These are phyloP conservation scores for Drosophila imparisetae DNA, from an alignment of 2,888 invertebrate species.

Conservation along the genomic window DNA sequence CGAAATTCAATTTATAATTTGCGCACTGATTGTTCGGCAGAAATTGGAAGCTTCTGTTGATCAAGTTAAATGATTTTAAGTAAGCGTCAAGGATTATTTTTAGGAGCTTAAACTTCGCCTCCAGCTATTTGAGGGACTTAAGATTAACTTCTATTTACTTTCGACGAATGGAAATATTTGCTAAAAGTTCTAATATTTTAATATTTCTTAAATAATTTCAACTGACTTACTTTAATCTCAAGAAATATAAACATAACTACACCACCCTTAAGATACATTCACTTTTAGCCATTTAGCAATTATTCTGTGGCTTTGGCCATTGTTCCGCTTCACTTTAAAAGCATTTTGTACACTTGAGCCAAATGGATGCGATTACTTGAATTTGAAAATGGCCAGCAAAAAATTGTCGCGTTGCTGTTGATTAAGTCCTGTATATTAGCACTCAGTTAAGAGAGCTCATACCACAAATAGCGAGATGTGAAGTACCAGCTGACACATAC, in stretches of 20 bases:
- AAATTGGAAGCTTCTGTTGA: neutral
- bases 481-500: constrained; percentile 20
- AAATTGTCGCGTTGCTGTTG: neutral
- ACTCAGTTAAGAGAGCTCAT: neutral
- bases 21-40: neutral
- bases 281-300: neutral
- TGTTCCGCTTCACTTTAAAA: neutral
- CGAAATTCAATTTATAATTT: neutral
- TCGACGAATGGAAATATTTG: neutral
- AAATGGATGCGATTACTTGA: neutral
- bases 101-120: neutral
- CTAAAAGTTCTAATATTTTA: neutral
- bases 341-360: neutral
- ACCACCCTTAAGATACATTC: neutral
- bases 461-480: constrained; percentile 2
- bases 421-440: constrained; percentile 10
- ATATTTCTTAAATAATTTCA: neutral
- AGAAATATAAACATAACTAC: neutral
- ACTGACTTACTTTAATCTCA: neutral
- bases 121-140: neutral
- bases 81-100: neutral
- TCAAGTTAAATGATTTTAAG: neutral
- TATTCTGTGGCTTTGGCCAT: neutral
- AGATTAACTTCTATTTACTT: neutral
- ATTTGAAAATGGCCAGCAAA: neutral